Evolutionary conservation across 1,140 invertebrate genomes (phyloP).

Genomic region (Anthonomus grandis): DNA sequence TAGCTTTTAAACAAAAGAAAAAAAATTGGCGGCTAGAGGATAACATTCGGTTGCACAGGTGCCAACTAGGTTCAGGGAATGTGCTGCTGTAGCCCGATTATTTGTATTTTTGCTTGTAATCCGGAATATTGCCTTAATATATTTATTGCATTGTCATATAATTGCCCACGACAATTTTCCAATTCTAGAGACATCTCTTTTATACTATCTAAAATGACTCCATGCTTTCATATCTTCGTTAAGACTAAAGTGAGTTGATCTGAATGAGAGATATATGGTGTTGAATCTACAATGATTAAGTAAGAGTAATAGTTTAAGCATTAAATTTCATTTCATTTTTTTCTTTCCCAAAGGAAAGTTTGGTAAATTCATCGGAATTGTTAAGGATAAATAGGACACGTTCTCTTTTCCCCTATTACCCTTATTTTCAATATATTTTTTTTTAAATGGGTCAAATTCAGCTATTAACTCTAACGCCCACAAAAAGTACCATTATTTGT

Average conservation of each 20-base stretch:
- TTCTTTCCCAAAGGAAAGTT: not conserved
- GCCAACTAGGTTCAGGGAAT: not conserved
- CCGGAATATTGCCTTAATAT: too few relatives aligned
- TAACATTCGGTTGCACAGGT: not conserved
- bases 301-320: not conserved
- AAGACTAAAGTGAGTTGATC: not conserved
- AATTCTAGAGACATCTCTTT: not conserved
- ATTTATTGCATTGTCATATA: not conserved
- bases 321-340: not conserved
- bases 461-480: not conserved
- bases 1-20: too few relatives aligned
- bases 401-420: not conserved
- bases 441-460: not conserved
- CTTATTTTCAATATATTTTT: not conserved
- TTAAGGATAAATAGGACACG: not conserved
- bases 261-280: not conserved
- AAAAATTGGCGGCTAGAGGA: not conserved
- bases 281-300: not conserved
- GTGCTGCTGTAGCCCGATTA: not conserved
- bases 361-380: not conserved
- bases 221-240: not conserved
- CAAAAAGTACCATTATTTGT: not conserved
- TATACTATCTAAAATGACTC: not conserved
- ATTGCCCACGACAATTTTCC: not conserved
- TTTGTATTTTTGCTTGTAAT: not conserved